A percentile compares a stretch with the other conserved stretches of the same genome.
These are phyloP conservation scores for Anolis sagrei DNA, from an alignment of 2,113 vertebrate species.

Conservation along the genomic window DNA sequence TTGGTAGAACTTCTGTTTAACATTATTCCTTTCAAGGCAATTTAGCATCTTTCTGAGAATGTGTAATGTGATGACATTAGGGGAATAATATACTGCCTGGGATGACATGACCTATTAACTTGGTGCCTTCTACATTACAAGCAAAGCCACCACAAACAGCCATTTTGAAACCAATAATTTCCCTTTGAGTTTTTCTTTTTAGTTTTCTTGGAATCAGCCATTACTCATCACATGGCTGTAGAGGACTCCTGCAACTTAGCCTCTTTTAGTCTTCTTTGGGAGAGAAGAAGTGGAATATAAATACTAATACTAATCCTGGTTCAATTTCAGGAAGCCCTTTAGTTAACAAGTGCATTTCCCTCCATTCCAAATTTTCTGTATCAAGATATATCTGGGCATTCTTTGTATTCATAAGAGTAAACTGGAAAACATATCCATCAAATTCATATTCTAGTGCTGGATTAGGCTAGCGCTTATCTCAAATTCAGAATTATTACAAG, in stretches of 20 bases:
- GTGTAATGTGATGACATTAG: not conserved
- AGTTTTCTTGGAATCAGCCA: too few species aligned
- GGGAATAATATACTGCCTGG: not conserved
- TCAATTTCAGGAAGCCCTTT: not conserved
- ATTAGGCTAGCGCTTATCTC: too few species aligned
- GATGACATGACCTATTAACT: not conserved
- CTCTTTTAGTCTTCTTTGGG: too few species aligned
- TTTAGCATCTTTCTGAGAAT: not conserved
- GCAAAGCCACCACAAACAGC: not conserved
- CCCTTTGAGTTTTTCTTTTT: not conserved
- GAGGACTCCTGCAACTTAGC: too few species aligned
- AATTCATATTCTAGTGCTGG: too few species aligned
- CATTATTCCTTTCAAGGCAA: not conserved
- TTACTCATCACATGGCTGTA: not conserved
- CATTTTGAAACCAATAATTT: not conserved
- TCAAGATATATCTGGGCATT: not conserved
- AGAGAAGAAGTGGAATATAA: too few species aligned
- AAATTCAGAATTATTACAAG: too few species aligned
- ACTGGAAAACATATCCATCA: not conserved
- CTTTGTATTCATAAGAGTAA: not conserved
- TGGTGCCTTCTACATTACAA: not conserved
- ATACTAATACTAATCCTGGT: too few species aligned
- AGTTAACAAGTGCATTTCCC: not conserved
- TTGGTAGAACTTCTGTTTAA: too few species aligned
- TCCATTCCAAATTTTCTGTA: not conserved